Percentiles rank a stretch among this genome's conserved stretches.
Evolutionary conservation across 1,140 invertebrate genomes (phyloP).

Genomic region (Drosophila punjabiensis): DNA sequence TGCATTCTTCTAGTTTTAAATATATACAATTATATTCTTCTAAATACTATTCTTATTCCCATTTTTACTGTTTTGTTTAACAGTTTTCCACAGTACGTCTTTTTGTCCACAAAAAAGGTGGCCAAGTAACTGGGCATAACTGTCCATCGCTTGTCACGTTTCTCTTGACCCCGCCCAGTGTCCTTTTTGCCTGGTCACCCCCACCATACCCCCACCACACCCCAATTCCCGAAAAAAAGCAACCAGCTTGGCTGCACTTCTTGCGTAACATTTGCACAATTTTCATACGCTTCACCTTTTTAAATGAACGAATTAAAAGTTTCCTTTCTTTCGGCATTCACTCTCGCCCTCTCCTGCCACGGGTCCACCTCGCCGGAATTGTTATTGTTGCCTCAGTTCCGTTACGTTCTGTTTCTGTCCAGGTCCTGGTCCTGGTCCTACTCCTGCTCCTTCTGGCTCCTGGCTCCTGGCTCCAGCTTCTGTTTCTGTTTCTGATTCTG

Average conservation of each 20-base stretch:
- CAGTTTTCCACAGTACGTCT: neutral
- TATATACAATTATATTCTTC: neutral
- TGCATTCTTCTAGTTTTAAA: neutral
- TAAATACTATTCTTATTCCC: neutral
- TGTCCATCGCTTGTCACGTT: slow-evolving; percentile 64
- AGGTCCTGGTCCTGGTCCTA: neutral
- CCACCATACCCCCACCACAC: too few relatives aligned
- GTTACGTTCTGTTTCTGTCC: slow-evolving; percentile 58
- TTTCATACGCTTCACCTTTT: slow-evolving; percentile 81
- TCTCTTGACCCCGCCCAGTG: slow-evolving; percentile 37
- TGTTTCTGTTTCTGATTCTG: neutral
- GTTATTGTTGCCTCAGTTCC: slow-evolving; percentile 48
- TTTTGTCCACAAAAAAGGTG: slow-evolving; percentile 12
- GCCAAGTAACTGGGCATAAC: slow-evolving; percentile 46
- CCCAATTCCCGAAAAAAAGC: neutral
- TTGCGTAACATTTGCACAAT: slow-evolving; percentile 73
- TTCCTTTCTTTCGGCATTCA: slow-evolving; percentile 59
- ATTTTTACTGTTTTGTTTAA: neutral
- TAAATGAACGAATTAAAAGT: slow-evolving; percentile 83
- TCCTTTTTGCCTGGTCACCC: neutral
- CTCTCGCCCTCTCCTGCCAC: neutral
- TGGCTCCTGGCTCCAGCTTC: neutral
- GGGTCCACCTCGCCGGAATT: slow-evolving; percentile 8
- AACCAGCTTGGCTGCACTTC: slow-evolving; percentile 31
- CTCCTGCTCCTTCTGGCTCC: slow-evolving; percentile 8